These are phyloP conservation scores for Diabrotica virgifera DNA, from an alignment of 1,140 invertebrate genomes.

Conservation along the genomic window DNA sequence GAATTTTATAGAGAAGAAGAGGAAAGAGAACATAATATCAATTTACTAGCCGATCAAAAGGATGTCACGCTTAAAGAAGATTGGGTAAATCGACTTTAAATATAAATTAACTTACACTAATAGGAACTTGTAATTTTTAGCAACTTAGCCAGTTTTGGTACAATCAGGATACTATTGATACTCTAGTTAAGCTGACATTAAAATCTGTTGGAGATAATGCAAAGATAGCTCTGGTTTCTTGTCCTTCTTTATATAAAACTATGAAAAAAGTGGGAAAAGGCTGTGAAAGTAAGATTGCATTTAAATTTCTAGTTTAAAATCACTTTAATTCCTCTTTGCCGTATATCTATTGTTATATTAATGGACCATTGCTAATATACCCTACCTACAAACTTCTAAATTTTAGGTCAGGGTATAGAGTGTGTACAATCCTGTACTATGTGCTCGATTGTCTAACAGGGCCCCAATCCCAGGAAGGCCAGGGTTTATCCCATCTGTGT, in stretches of 20 bases:
- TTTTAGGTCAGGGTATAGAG: no score
- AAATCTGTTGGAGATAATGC: constrained; percentile 55
- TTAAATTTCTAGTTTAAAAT: background rate
- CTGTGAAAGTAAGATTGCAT: constrained; percentile 48
- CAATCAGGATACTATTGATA: constrained; percentile 69
- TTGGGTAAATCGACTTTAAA: constrained; percentile 62
- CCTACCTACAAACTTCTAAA: no score
- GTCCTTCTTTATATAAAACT: constrained; percentile 79
- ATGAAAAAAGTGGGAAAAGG: constrained; percentile 55
- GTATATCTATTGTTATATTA: no score
- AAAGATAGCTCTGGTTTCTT: constrained; percentile 82
- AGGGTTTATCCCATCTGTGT: no score
- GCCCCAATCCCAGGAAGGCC: no score
- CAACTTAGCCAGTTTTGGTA: constrained; percentile 98
- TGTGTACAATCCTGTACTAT: no score
- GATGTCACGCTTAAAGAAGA: constrained; percentile 71
- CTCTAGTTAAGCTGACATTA: constrained; percentile 63
- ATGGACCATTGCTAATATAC: no score
- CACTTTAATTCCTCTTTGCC: background rate
- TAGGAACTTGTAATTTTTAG: constrained; percentile 56
- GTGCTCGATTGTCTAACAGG: no score
- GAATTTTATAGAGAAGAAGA: constrained; percentile 79
- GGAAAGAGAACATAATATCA: constrained; percentile 50
- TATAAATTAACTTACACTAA: background rate
- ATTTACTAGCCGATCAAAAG: constrained; percentile 46